Conservation (phyloP, 2,797 vertebrate genomes). For the Anisognathus igniventris region DNA sequence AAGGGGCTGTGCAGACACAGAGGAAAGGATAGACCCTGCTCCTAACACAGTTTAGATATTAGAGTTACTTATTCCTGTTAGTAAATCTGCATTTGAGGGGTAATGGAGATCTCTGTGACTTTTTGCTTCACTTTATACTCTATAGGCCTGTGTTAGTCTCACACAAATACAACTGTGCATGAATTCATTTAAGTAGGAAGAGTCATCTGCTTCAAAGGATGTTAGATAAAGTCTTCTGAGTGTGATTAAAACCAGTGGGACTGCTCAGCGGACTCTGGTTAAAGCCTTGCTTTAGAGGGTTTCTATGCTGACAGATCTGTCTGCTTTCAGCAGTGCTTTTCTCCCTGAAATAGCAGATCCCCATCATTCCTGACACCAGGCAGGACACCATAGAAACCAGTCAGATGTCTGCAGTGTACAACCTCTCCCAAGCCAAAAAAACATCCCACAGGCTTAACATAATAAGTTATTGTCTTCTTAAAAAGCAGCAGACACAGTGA, state of each 20-base stretch:
- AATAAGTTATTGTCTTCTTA: constrained; percentile 26
- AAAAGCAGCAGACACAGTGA: not conserved
- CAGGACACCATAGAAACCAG: not conserved
- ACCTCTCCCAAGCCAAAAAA: not conserved
- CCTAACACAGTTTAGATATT: not conserved
- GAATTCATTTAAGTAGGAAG: not conserved
- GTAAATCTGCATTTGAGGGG: not conserved
- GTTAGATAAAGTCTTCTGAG: not conserved
- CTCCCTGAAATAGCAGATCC: not conserved
- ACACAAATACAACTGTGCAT: not conserved
- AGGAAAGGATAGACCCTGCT: not conserved
- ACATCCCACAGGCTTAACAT: not conserved
- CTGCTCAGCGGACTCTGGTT: not conserved
- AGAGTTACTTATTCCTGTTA: not conserved
- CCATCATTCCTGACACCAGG: constrained; percentile 1
- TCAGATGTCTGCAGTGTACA: not conserved
- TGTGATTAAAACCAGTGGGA: not conserved
- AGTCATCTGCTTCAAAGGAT: not conserved
- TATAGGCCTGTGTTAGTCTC: not conserved
- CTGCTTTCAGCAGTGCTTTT: not conserved
- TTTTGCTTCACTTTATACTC: not conserved
- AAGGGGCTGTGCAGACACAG: not conserved
- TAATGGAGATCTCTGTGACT: not conserved
- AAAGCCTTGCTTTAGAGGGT: not conserved
- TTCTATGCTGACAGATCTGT: not conserved